Base-by-base conservation (phyloP, 2,113 vertebrate genomes). In the Sebastes schlegelii region DNA sequence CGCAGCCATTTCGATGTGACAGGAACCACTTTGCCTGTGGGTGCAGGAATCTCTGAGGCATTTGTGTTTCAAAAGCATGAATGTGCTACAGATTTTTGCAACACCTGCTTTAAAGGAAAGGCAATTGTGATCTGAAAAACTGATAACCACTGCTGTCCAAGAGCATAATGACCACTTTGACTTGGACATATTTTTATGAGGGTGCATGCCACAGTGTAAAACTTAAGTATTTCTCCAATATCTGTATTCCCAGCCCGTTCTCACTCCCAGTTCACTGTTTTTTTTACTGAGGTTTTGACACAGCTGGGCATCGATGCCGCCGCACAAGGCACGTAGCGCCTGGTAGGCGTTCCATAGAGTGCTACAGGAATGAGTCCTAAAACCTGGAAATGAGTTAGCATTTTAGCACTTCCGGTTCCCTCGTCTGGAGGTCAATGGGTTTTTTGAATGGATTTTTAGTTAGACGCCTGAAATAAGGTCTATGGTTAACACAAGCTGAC, bases 41-140 rank as follows among this genome's bases (percentile, higher is more conserved):
- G 11, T 12, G 6, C 45, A 45, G 23, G 52, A 72, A 16, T 61
- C 23, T 83, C 65, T 58, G 42, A 69, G 55, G 77, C 1, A 54
- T 72, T 73, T 34, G 13, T 63, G 55, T 75, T 78, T 68, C 45
- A 43, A 63, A 78, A 64, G 52, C 14, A 51, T 45, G 19, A 79
- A 60, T 19, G 52, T 40, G 10, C 23, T 14, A 23, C 60, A 61
- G 12, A 52, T 21, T 21, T 21, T 4, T 46, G 74, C 52, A 82
- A 83, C 80, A 86, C 61, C 74, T 87, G 83, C 57, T 85, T 77
- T 64, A 60, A 40, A 82, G 68, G 52, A 77, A 79, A 74, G 6
- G 16, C 48, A 46, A 42, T 26, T 73, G 75, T 77, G 77, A 84
- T 63, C 14, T 48, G 19, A 66, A 78, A 77, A 43, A 57, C 34